These are phyloP conservation scores for Opisthograptis luteolata DNA, from an alignment of 2,888 invertebrate species.

Conservation along the genomic window DNA sequence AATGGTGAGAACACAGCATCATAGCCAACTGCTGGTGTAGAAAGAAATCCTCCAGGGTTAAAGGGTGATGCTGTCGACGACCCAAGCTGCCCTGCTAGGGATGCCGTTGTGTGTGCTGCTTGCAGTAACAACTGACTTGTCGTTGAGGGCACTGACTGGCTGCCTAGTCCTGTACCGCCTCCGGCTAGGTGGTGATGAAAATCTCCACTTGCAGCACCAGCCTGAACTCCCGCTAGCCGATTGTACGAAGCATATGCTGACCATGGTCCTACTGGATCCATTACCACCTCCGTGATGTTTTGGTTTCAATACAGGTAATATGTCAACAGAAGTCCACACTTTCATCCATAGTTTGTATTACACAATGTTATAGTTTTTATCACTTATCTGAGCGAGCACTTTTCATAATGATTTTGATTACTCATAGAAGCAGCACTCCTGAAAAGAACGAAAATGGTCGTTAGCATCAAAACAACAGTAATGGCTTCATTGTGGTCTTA, in stretches of 20 bases:
- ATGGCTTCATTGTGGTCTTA: slow-evolving; percentile 31
- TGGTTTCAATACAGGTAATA: slow-evolving; percentile 72
- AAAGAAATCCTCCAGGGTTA: slow-evolving; percentile 89
- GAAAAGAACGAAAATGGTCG: slow-evolving; percentile 67
- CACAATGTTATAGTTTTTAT: slow-evolving; percentile 64
- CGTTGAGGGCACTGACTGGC: slow-evolving; percentile 85
- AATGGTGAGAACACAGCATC: slow-evolving; percentile 93
- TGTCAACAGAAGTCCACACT: slow-evolving; percentile 81
- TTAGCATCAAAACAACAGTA: slow-evolving; percentile 33
- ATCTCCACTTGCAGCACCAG: slow-evolving; percentile 87
- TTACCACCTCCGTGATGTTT: slow-evolving; percentile 84
- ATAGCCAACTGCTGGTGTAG: slow-evolving; percentile 90
- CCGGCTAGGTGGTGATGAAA: slow-evolving; percentile 88
- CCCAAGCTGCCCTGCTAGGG: slow-evolving; percentile 86
- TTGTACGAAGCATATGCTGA: slow-evolving; percentile 92
- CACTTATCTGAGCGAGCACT: slow-evolving; percentile 64
- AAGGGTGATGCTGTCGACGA: slow-evolving; percentile 86
- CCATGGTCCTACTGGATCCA: slow-evolving; percentile 97
- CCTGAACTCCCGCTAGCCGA: slow-evolving; percentile 89
- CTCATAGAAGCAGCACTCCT: slow-evolving; percentile 66
- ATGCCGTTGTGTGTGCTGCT: slow-evolving; percentile 85
- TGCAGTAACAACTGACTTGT: slow-evolving; percentile 88
- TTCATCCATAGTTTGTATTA: slow-evolving; percentile 80
- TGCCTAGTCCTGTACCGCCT: slow-evolving; percentile 79
- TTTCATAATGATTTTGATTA: slow-evolving; percentile 63